Base-by-base conservation (phyloP, 2,888 invertebrate species). In the Acanthoscelides obtectus region DNA sequence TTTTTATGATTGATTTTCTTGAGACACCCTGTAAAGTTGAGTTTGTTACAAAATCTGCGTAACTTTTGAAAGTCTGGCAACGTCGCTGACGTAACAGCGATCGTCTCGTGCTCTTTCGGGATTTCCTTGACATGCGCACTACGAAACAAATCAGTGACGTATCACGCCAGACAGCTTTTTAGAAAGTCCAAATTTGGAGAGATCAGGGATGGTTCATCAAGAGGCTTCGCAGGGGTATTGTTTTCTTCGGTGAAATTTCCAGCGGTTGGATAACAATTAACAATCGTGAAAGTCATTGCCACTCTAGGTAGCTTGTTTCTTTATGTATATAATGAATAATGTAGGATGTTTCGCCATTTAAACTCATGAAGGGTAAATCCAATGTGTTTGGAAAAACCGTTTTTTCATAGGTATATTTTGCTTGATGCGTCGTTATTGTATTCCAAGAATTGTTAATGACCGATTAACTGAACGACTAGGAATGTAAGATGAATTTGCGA, bases 61-160 rank as follows among this genome's bases (percentile, higher is more conserved):
- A 63, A n/a, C 19, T 66, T 5, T 8, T 66, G 6, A 1, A 4
- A 25, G 4, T 17, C 68, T 12, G 45, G 45, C 45, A 45, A 45
- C 12, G 20, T 21, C 71, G 74, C 67, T 68, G 73, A 70, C 64
- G 67, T 69, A 76, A 75, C 74, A 6, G 12, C 45, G 45, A 45
- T 45, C 17, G 45, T 45, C 45, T 45, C 17, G 45, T 45, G 45
- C 45, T 45, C 45, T 75, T 75, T 79, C 80, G 82, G 83, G 82
- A 82, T 79, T 82, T 81, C 83, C 83, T 78, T 74, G 79, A 79
- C 83, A 81, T 83, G 82, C 83, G 83, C 82, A 79, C 20, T 72
- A 70, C 21, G 66, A 66, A 66, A 2, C 8, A 22, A 3, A 20
- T 20, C 5, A 66, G 66, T 66, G 66, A 66, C 66, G 66, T 66